phyloP scores from a whole-genome alignment of 1,140 invertebrate species.

The Chionoecetes opilio region DNA sequence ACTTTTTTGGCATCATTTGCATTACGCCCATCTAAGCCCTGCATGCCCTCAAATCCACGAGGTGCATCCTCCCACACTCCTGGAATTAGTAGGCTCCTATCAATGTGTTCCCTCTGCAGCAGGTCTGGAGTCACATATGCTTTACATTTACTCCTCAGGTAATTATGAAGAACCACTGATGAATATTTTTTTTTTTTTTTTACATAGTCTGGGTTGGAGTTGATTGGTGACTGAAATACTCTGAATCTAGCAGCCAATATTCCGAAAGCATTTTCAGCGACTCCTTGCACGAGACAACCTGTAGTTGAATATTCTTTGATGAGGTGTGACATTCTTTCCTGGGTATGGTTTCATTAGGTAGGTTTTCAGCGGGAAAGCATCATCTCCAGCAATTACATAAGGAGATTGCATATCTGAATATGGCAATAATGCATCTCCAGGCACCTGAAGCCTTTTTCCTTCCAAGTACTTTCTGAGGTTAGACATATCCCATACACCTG shows the following conservation, averaged over 20 bases:
- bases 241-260: no score
- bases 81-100: not conserved
- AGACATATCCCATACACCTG: not conserved
- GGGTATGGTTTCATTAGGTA: constrained; percentile 41
- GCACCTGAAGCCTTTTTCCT: constrained; percentile 34
- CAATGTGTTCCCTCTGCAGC: not conserved
- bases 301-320: no score
- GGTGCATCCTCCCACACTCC: constrained; percentile 13
- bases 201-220: not conserved
- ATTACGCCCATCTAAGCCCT: not conserved
- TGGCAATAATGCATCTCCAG: not conserved
- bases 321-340: not conserved
- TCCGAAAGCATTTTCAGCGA: not conserved
- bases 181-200: not conserved
- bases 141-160: not conserved
- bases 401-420: not conserved
- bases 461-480: not conserved
- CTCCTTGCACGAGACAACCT: not conserved
- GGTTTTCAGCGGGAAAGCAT: constrained; percentile 1
- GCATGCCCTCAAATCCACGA: not conserved
- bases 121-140: not conserved
- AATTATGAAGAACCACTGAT: constrained; percentile 1
- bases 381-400: constrained; percentile 37
- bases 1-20: constrained; percentile 44
- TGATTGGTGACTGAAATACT: no score